Conservation (phyloP, 2,888 invertebrate genomes). For the Campoplex nolae region DNA sequence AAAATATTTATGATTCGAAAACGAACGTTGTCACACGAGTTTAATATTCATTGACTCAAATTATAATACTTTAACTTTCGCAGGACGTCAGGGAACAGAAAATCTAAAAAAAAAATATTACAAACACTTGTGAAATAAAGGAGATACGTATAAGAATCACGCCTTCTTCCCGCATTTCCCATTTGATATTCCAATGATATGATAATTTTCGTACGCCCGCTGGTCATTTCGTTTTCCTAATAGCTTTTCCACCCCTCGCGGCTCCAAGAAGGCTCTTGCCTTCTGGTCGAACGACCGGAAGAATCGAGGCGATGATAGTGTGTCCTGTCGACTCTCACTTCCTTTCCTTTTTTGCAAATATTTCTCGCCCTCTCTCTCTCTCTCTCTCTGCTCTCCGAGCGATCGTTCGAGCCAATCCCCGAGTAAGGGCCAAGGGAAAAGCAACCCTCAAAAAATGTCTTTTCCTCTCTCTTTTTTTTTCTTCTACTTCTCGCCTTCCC, state of each 20-base stretch:
- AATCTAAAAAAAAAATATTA: slow-evolving; percentile 23
- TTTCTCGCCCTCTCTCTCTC: slow-evolving; percentile 28
- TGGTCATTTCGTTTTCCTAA: slow-evolving; percentile 65
- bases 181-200: slow-evolving; percentile 58
- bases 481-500: too few species aligned
- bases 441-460: slow-evolving; percentile 19
- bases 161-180: slow-evolving; percentile 8
- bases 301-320: slow-evolving; percentile 44
- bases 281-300: slow-evolving; percentile 54
- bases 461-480: neutral
- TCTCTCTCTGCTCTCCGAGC: slow-evolving; percentile 13
- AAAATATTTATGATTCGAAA: neutral
- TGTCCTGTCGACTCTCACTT: slow-evolving; percentile 46
- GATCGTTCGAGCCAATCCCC: slow-evolving; percentile 13
- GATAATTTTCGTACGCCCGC: slow-evolving; percentile 50
- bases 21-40: neutral
- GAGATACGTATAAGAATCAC: slow-evolving; percentile 19
- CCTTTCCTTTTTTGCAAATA: slow-evolving; percentile 32
- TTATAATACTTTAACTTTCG: neutral
- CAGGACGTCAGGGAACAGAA: neutral
- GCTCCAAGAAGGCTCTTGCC: slow-evolving; percentile 1
- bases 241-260: slow-evolving; percentile 54
- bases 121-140: neutral
- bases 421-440: slow-evolving; percentile 39
- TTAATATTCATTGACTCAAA: neutral